Base-by-base conservation (phyloP, 2,797 vertebrate genomes). In the Fistularia commersonii region DNA sequence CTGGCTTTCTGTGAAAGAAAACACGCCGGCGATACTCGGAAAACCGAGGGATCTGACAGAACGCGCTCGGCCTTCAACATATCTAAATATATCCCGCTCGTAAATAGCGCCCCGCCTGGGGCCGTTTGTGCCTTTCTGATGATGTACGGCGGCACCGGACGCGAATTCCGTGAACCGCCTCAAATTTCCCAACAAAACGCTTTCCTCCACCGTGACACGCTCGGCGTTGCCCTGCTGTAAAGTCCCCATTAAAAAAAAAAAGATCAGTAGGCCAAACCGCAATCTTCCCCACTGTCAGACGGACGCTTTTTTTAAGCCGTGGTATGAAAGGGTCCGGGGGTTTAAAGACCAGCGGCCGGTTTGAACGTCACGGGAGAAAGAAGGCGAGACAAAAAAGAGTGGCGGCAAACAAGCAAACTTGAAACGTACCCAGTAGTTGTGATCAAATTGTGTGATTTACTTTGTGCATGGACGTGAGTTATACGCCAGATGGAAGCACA, bases 281-380 rank as follows among this genome's bases (percentile, higher is more conserved):
- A 32, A 55, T 74, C 59, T 68, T 65, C 12, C 50, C 46, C n/a
- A 41, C 70, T 53, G 66, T 76, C 71, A 64, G 61, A 68, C 70
- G 63, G 41, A 69, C 42, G 67, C 82, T 77, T 82, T 72, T 43
- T 41, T 51, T 71, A 70, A 66, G 53, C 54, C 61, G 8, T 53
- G 12, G 60, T 66, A 53, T 72, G 71, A 73, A 62, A 67, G 64
- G 64, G 71, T 82, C 76, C 63, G 51, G 64, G 80, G 77, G 74
- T 80, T 83, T 84, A 74, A 79, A 64, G n/a, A 59, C 67, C 72
- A 80, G 68, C 80, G 79, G 79, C 79, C 80, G 72, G 38, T 82
- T 80, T 82, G 71, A 54, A 74, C 45, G 75, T 74, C 61, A 74
- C 63, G 54, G 8, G 50, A 79, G 74, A 77, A 51, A 64, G 48